A percentile compares a stretch with the other conserved stretches of the same genome.
These are phyloP conservation scores for Passer montanus DNA, from an alignment of 2,113 vertebrate genomes.

Conservation along the genomic window DNA sequence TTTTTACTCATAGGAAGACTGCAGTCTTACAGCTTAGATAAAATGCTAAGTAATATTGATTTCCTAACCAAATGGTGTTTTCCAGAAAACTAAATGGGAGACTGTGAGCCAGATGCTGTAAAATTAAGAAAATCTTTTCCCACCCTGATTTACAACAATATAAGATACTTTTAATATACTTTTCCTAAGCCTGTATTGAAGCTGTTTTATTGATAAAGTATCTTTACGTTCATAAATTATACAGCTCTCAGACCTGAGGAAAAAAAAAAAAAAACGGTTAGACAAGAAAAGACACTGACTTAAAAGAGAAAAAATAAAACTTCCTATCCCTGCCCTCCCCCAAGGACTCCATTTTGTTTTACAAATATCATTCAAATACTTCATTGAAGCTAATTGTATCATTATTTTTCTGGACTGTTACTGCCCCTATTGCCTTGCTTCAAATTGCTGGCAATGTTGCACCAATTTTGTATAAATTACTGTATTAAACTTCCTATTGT, in stretches of 20 bases:
- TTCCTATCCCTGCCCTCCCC: background rate
- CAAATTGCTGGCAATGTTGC: background rate
- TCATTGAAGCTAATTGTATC: background rate
- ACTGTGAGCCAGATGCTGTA: background rate
- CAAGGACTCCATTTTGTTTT: background rate
- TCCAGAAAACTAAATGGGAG: background rate
- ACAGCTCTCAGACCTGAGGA: background rate
- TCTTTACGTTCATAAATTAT: background rate
- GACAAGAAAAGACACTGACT: background rate
- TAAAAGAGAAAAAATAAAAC: background rate
- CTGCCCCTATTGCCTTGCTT: background rate
- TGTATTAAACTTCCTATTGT: background rate
- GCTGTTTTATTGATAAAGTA: background rate
- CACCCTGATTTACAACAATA: background rate
- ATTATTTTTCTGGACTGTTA: background rate
- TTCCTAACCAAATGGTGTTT: background rate
- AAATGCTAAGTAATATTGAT: background rate
- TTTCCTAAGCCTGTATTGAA: background rate
- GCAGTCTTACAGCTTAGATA: background rate
- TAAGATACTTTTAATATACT: background rate
- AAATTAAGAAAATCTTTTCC: background rate
- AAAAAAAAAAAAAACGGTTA: background rate
- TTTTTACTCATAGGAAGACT: background rate
- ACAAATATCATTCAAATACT: background rate
- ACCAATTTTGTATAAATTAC: slow-evolving; percentile 2